Base-by-base conservation (phyloP, 2,888 invertebrate species). In the Uropetala carovei region DNA sequence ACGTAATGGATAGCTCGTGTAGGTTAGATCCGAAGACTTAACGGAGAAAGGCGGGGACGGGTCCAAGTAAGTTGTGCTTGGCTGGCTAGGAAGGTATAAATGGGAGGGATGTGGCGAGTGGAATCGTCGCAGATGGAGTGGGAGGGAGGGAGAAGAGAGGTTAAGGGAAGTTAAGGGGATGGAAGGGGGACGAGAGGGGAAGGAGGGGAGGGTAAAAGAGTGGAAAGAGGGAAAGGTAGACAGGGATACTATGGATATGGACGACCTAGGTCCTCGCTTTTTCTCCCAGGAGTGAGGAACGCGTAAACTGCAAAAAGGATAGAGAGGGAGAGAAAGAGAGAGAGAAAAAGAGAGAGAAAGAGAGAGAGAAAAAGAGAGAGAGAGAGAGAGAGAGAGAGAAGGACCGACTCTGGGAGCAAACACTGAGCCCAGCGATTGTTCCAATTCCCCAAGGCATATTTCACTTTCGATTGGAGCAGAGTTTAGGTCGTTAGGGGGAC, bases 381-480 rank as follows among this genome's bases (percentile, higher is more conserved):
- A n/a, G n/a, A n/a, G n/a, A n/a, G n/a, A n/a, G n/a, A n/a, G n/a
- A n/a, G n/a, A 43, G 5, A 43, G 43, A 43, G 43, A 43, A 43
- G 5, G 43, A 43, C 3, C 43, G 43, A 43, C 43, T 43, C 43
- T 1, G 43, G 43, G 43, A 5, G 43, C 3, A 5, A 5, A 5
- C 3, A 43, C 43, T 43, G 43, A 43, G 5, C 43, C 43, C 43
- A 43, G 43, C 43, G 43, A 43, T 43, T 43, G 43, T 43, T 43
- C 75, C 75, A 75, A 75, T 75, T 75, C 75, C 27, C 27, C 75
- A 13, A 75, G 75, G 27, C 75, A 75, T 75, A 75, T 75, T 75
- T 75, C 75, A 75, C 75, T 75, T 75, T 75, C 75, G 75, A 75
- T 75, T 27, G 75, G 68, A 68, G 22, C n/a, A 18, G n/a, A n/a